These are phyloP conservation scores for Acrocephalus arundinaceus DNA, from an alignment of 2,113 vertebrate species.

Conservation along the genomic window DNA sequence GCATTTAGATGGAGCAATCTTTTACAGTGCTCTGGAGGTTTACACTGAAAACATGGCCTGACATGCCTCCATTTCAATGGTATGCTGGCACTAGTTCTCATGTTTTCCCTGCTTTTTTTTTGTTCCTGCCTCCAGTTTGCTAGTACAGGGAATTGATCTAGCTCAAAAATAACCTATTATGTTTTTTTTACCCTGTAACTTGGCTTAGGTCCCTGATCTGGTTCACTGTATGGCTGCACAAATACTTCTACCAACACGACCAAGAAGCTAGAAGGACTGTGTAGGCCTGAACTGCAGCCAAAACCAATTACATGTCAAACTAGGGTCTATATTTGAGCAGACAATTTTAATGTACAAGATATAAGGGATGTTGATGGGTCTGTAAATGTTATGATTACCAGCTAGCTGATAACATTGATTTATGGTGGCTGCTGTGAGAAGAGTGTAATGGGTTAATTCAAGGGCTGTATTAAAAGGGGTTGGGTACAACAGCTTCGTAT, in stretches of 20 bases:
- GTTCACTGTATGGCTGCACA: constrained; percentile 25
- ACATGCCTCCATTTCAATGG: constrained; percentile 7
- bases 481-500: background rate
- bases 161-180: background rate
- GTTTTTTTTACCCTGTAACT: background rate
- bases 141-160: background rate
- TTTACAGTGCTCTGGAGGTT: background rate
- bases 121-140: background rate
- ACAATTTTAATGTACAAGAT: constrained; percentile 31
- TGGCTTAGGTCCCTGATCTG: constrained; percentile 9
- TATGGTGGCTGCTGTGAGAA: background rate
- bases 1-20: background rate
- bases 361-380: constrained; percentile 10
- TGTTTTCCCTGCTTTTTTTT: background rate
- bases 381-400: constrained; percentile 35
- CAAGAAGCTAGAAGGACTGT: background rate
- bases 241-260: constrained; percentile 28
- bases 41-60: constrained; percentile 17
- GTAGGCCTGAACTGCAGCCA: constrained; percentile 37
- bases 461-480: background rate
- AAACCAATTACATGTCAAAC: constrained; percentile 32
- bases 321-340: background rate
- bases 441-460: background rate
- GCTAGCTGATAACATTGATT: background rate
- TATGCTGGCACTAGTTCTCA: background rate